Evolutionary conservation across 2,888 invertebrate genomes (phyloP), one percentile per base, ranked within the genome.

Genomic region (Stenodema calcarata): DNA sequence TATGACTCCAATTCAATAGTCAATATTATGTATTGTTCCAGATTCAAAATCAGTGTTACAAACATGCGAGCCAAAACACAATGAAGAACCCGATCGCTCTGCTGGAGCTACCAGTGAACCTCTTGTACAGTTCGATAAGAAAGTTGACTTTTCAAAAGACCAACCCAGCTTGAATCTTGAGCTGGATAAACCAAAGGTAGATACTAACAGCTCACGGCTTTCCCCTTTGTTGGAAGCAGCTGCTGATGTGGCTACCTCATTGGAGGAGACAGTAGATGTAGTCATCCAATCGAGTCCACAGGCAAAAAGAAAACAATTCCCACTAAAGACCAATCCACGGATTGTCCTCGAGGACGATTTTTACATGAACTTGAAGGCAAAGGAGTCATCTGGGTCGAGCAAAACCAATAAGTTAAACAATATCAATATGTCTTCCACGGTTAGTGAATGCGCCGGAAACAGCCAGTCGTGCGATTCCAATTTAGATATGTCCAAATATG

Each of bases 261-360:
- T 95, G 75, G 95, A 95, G 89, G 94, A 94, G 90, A 93, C 95
- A 0, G 94, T 95, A 27, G 95, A 94, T 90, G 93, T 94, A 44
- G 94, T 94, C 0, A 94, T 94, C 86, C 94, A 94, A 90, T 93
- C 93, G 18, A 94, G 94, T 89, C 92, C 89, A 30, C 87, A 89
- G 28, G 87, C 89, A 7, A 89, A 87, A 86, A 75, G 89, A 70
- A 89, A 89, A 84, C 87, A 89, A 70, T 79, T 88, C 27, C 83
- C 84, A 23, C 73, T 89, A 14, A 88, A 83, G 27, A 87, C 88
- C 75, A 88, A 89, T 73, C 88, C 89, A 70, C 87, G 88, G 6
- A 42, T 88, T 35, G 88, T 88, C 9, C 88, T 90, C 76, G 89
- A 89, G 79, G 89, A 89, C 62, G 86, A 86, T 35, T 28, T 44